phyloP scores from a whole-genome alignment of 2,797 vertebrate genomes.

The Buphagus erythrorhynchus region DNA sequence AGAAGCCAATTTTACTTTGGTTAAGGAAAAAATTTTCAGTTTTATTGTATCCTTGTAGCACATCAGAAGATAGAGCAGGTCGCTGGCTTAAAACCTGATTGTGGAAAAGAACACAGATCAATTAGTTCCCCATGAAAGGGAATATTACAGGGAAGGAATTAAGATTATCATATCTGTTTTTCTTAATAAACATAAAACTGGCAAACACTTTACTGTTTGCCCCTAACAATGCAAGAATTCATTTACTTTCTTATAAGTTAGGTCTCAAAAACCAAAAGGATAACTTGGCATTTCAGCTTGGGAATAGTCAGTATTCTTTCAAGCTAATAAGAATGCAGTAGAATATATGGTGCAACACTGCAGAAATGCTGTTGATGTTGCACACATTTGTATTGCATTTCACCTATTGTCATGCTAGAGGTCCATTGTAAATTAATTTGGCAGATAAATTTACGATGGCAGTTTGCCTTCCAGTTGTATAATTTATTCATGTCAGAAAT shows the following conservation, averaged over 20 bases:
- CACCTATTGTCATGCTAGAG: constrained; percentile 21
- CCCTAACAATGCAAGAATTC: background rate
- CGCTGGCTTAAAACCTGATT: background rate
- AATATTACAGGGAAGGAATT: background rate
- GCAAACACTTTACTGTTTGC: background rate
- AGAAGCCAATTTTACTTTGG: background rate
- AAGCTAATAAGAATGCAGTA: background rate
- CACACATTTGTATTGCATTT: background rate
- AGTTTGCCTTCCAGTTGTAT: constrained; percentile 68
- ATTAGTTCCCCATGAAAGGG: background rate
- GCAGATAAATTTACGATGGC: constrained; percentile 57
- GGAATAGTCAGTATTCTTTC: background rate
- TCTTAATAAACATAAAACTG: background rate
- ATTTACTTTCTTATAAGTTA: background rate
- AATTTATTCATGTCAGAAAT: constrained; percentile 67
- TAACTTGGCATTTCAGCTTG: background rate
- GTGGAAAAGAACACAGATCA: background rate
- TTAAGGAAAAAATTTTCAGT: background rate
- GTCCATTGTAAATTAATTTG: constrained; percentile 64
- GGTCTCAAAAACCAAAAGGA: background rate
- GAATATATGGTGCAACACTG: background rate
- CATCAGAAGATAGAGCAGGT: background rate
- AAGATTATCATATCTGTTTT: background rate
- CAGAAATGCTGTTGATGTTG: background rate
- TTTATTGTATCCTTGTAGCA: background rate